Base-by-base conservation (phyloP, 30 jellyfish, hydroid and myxozoan species). In the Turritopsis rubra region DNA sequence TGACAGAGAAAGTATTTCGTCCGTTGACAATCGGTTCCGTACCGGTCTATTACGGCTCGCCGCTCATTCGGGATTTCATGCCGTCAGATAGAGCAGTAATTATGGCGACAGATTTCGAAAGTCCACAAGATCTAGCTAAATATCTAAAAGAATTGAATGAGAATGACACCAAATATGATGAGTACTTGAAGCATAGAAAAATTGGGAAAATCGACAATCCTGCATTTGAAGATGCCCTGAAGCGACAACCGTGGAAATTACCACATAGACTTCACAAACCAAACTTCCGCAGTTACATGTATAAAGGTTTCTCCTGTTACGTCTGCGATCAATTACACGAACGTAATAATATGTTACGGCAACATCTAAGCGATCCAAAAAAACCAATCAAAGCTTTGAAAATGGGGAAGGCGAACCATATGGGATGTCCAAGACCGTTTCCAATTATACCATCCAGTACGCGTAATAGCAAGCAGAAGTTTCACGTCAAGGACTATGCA, bases 1-100 rank as follows among this genome's bases (percentile, higher is more conserved):
- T 90, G 97, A 85, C 97, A 28, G 97, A 90, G 81, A 90, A 90
- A 75, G 79, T 90, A 65, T 90, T 90, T 53, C 91, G 97, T 41
- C 97, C 97, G 19, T 81, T 90, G 21, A 70, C 72, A 21, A 83
- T 90, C 5, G 97, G 97, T 19, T 90, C 87, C 0, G 96, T 90
- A 52, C 97, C 97, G 1, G 86, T 90, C 21, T 90, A 90, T 79
- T 85, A 75, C 83, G 97, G 97, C 7, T 90, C 97, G n/a, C 81
- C 94, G 28, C 54, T 75, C 71, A 93, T 88, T 1, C 54, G 28
- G 16, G 93, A 86, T 26, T 90, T 90, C 52, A 86, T 90, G 97
- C 97, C 97, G 1, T 85, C 82, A 29, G 52, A 82, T 60, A 82
- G 82, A 29, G 82, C 95, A 23, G 88, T 89, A 1, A 83, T 90